A percentile compares a stretch with the other conserved stretches of the same genome.
phyloP scores from a whole-genome alignment of 2,113 vertebrate species.

The Trochalopteron elliotii region DNA sequence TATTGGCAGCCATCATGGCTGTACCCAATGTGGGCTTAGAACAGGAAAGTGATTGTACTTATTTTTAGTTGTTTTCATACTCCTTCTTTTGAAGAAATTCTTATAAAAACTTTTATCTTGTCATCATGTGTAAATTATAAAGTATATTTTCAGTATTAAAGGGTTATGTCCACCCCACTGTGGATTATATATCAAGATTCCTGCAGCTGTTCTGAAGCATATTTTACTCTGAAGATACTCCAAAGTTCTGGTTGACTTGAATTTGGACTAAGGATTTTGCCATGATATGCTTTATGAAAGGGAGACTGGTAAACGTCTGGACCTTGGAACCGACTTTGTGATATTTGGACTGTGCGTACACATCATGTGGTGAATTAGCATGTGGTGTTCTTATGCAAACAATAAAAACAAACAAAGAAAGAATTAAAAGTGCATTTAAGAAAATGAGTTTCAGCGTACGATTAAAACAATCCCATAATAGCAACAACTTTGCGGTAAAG shows the following conservation, averaged over 20 bases:
- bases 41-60: constrained; percentile 33
- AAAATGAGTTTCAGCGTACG: constrained; percentile 44
- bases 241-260: constrained; percentile 73
- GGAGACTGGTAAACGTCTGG: constrained; percentile 67
- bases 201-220: constrained; percentile 48
- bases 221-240: constrained; percentile 73
- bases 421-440: constrained; percentile 61
- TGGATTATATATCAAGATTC: constrained; percentile 64
- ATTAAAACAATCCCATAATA: constrained; percentile 64
- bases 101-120: constrained; percentile 71
- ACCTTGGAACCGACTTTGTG: constrained; percentile 73
- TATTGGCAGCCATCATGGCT: constrained; percentile 4
- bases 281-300: constrained; percentile 67
- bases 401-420: constrained; percentile 71
- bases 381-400: constrained; percentile 66
- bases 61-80: constrained; percentile 52
- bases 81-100: constrained; percentile 52
- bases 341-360: constrained; percentile 62
- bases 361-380: constrained; percentile 65
- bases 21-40: not conserved
- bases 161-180: constrained; percentile 40
- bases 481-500: constrained; percentile 33
- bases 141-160: constrained; percentile 63
- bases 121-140: constrained; percentile 66
- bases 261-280: constrained; percentile 68